phyloP scores from a whole-genome alignment of 2,888 invertebrate genomes.

The Abrostola triplasia region DNA sequence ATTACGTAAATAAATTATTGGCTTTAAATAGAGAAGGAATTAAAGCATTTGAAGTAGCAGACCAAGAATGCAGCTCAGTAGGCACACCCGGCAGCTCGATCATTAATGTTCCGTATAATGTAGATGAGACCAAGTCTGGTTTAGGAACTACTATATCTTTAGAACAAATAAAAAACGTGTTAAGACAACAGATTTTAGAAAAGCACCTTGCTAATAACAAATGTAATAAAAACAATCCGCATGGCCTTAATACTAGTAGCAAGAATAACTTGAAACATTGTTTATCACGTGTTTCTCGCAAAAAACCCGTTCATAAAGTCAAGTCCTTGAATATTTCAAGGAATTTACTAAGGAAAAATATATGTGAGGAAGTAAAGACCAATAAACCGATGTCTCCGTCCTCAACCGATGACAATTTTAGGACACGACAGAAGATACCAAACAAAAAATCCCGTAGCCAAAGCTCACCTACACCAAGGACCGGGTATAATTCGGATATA shows the following conservation, averaged over 20 bases:
- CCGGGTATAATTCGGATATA: constrained; percentile 30
- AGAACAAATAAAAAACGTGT: constrained; percentile 73
- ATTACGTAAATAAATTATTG: constrained; percentile 79
- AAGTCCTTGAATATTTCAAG: constrained; percentile 82
- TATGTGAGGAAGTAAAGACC: constrained; percentile 21
- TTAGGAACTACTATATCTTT: constrained; percentile 73
- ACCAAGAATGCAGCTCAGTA: constrained; percentile 82
- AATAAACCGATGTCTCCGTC: constrained; percentile 53
- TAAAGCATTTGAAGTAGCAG: constrained; percentile 78
- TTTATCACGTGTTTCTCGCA: constrained; percentile 54
- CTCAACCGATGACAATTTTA: constrained; percentile 54
- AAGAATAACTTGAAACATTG: constrained; percentile 29
- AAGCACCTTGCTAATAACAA: constrained; percentile 50
- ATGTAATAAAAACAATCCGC: constrained; percentile 29
- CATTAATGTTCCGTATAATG: constrained; percentile 75
- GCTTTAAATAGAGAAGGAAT: constrained; percentile 76
- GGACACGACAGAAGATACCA: constrained; percentile 24
- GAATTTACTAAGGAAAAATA: constrained; percentile 61
- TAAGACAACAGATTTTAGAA: constrained; percentile 70
- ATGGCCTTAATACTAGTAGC: constrained; percentile 9
- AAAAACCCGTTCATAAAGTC: constrained; percentile 76
- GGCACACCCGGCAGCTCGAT: constrained; percentile 84
- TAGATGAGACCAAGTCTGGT: constrained; percentile 56
- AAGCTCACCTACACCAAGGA: constrained; percentile 68
- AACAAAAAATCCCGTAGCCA: constrained; percentile 59